phyloP scores from a whole-genome alignment of 2,888 invertebrate species.

The Selenia dentaria region DNA sequence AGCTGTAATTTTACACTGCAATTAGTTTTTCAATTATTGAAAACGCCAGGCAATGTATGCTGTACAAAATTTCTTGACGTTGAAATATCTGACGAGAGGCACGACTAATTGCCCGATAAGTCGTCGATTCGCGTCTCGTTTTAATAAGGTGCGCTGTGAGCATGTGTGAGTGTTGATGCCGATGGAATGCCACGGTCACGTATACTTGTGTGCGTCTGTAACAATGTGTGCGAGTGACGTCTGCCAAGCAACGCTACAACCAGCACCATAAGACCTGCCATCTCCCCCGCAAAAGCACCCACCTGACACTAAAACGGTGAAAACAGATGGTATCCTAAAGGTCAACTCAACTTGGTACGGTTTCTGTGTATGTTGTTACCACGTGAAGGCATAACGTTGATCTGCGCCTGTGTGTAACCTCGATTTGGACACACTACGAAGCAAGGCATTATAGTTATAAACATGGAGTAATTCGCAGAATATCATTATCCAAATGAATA shows the following conservation, averaged over 20 bases:
- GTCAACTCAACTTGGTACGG: constrained; percentile 50
- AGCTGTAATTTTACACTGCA: not conserved
- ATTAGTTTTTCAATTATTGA: constrained; percentile 22
- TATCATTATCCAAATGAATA: constrained; percentile 80
- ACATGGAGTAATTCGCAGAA: constrained; percentile 80
- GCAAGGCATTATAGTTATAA: constrained; percentile 75
- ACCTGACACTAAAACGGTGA: constrained; percentile 43
- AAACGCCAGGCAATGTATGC: constrained; percentile 60
- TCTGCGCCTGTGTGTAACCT: constrained; percentile 76
- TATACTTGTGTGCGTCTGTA: constrained; percentile 52
- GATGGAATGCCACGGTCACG: constrained; percentile 82
- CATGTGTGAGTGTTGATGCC: constrained; percentile 75
- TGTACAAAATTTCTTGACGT: constrained; percentile 54
- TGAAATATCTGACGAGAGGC: constrained; percentile 70
- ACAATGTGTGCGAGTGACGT: constrained; percentile 77
- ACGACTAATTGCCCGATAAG: constrained; percentile 84
- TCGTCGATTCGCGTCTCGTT: constrained; percentile 84
- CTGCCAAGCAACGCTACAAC: constrained; percentile 70
- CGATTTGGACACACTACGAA: constrained; percentile 77
- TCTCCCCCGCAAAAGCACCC: constrained; percentile 47
- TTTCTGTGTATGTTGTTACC: constrained; percentile 72
- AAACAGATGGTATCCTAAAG: constrained; percentile 58
- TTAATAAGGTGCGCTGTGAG: constrained; percentile 82
- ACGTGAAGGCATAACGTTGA: constrained; percentile 72
- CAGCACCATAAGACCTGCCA: constrained; percentile 50